A percentile compares a stretch with the other conserved stretches of the same genome.
Evolutionary conservation across 2,113 vertebrate species (phyloP).

Genomic region (Capreolus pygargus): DNA sequence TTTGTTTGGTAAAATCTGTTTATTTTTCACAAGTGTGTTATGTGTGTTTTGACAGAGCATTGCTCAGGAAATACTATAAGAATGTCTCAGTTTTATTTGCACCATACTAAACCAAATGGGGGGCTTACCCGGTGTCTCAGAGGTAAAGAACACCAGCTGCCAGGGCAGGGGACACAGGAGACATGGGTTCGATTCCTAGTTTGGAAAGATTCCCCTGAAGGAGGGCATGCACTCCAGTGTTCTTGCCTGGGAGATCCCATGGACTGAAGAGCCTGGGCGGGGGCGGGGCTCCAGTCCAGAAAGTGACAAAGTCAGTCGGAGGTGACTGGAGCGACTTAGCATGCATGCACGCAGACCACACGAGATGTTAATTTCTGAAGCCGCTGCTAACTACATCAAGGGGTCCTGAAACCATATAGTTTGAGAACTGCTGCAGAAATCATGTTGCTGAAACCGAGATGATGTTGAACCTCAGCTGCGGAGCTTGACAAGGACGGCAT

Average conservation of each 20-base stretch:
- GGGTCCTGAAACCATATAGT: accelerated
- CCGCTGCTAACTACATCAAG: accelerated
- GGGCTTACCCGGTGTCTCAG: accelerated
- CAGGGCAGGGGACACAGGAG: neutral
- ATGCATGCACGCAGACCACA: accelerated
- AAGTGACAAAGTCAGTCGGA: neutral
- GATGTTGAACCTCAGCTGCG: neutral
- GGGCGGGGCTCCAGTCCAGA: too few relatives aligned
- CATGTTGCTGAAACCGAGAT: neutral
- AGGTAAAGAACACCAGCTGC: neutral
- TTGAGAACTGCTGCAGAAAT: neutral
- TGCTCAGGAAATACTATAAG: neutral
- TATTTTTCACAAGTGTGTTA: neutral
- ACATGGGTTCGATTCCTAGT: neutral
- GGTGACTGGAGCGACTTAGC: neutral
- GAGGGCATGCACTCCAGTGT: neutral
- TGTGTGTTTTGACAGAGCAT: neutral
- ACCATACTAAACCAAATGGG: neutral
- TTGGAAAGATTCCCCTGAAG: neutral
- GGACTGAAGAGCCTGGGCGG: neutral
- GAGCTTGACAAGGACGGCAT: accelerated
- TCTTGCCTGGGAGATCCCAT: neutral
- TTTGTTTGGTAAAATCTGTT: neutral
- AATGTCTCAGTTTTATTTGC: neutral
- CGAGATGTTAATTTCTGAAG: accelerated